These are phyloP conservation scores for Orussus abietinus DNA, from an alignment of 1,140 invertebrate species.

Conservation along the genomic window DNA sequence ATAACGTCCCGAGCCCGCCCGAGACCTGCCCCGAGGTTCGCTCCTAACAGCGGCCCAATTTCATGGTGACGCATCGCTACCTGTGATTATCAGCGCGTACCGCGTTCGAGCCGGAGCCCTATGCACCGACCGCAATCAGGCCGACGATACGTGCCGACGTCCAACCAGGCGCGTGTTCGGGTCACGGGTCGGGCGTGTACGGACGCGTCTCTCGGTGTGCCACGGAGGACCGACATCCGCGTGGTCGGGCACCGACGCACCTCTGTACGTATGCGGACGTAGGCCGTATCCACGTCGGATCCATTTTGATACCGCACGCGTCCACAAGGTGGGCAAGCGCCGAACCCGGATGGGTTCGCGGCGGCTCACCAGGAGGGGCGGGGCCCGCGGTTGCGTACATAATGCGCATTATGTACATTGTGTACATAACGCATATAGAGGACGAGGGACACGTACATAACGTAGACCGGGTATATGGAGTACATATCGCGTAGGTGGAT, in stretches of 20 bases:
- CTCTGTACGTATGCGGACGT: constrained; percentile 16
- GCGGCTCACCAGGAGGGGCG: too few relatives aligned
- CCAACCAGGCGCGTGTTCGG: too few relatives aligned
- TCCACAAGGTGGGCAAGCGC: constrained; percentile 2
- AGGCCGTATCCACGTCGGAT: constrained; percentile 24
- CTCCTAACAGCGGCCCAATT: constrained; percentile 41
- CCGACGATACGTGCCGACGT: too few relatives aligned
- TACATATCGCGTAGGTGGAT: constrained; percentile 13
- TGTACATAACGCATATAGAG: too few relatives aligned
- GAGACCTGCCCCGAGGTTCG: too few relatives aligned
- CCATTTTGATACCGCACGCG: constrained; percentile 40
- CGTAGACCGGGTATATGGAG: neutral
- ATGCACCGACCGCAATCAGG: constrained; percentile 44
- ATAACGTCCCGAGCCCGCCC: constrained; percentile 37
- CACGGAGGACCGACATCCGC: neutral
- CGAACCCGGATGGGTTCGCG: neutral
- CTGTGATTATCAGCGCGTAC: constrained; percentile 49
- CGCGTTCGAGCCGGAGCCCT: constrained; percentile 32
- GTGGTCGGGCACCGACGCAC: too few relatives aligned
- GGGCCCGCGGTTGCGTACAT: too few relatives aligned
- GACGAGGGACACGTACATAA: constrained; percentile 2
- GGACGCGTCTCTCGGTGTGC: neutral
- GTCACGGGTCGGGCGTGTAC: too few relatives aligned
- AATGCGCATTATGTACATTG: too few relatives aligned
- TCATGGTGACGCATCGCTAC: constrained; percentile 37